These are phyloP conservation scores for Amphimallon solstitiale DNA, from an alignment of 2,888 invertebrate genomes.

Conservation along the genomic window DNA sequence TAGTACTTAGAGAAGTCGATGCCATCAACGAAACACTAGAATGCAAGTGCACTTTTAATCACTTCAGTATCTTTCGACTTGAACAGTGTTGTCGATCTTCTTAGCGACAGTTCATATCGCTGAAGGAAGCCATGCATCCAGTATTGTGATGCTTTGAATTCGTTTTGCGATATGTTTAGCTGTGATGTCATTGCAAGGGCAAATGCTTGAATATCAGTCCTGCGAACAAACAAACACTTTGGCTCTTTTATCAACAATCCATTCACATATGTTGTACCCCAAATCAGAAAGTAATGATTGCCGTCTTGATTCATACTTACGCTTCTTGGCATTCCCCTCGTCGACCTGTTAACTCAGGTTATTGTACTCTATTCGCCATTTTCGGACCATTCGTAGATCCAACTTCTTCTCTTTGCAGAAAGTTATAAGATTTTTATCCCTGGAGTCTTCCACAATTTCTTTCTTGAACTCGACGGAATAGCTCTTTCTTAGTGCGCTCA, in stretches of 20 bases:
- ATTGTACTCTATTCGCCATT: constrained; percentile 36
- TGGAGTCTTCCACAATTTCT: constrained; percentile 28
- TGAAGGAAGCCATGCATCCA: constrained; percentile 38
- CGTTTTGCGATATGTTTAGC: constrained; percentile 34
- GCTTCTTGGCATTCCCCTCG: too few species aligned
- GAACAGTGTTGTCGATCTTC: constrained; percentile 41
- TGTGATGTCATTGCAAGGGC: constrained; percentile 34
- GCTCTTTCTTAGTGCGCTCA: too few species aligned
- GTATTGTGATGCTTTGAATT: constrained; percentile 40
- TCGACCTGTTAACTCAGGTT: constrained; percentile 38
- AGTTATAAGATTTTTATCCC: constrained; percentile 15
- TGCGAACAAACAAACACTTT: too few species aligned
- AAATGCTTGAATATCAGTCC: constrained; percentile 22
- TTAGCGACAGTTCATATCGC: constrained; percentile 40
- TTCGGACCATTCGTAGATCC: constrained; percentile 10
- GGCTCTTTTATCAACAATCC: too few species aligned
- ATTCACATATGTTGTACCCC: too few species aligned
- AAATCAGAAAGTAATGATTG: too few species aligned
- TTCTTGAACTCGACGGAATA: background rate
- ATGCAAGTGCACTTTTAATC: too few species aligned
- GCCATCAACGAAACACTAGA: constrained; percentile 41
- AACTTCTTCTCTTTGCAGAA: constrained; percentile 16
- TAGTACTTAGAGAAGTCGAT: constrained; percentile 41
- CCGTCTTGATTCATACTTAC: too few species aligned
- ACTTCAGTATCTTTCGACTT: too few species aligned